Evolutionary conservation across 2,797 vertebrate species (phyloP), one percentile per base, ranked within the genome.

Genomic region (Liparis tanakae): DNA sequence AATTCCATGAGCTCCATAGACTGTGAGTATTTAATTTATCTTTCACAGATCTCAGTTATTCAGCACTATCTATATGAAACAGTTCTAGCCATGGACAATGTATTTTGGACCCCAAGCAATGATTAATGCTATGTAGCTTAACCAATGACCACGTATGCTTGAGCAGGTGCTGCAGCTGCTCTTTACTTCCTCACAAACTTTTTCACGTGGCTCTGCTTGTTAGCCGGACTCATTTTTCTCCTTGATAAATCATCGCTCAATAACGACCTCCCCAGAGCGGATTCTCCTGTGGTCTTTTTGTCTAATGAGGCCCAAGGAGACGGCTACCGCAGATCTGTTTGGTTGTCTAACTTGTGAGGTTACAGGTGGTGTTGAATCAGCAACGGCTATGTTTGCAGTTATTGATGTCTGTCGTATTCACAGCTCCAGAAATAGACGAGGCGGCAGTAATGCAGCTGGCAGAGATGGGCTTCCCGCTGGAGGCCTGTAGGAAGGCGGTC

Each of bases 401-500:
- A 75, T 85, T 82, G 57, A 87, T 82, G 87, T 69, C 84, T 80
- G 59, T 79, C 44, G 4, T 46, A 41, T 87, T 72, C 75, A 30
- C 89, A 99, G 98, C 96, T 87, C 96, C 97, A 71, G 98, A 99
- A 92, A 96, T 99, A 74, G 98, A 99, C 8, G 98, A 99, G 87
- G 95, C 94, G 0, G 95, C 98, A 0, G 97, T 97, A 72, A 98
- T 99, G 98, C 98, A 99, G 85, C 94, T 99, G 93, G 98, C 97
- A 1, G 98, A 99, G 93, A 99, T 99, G 98, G 98, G 98, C 17
- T 99, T 99, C 79, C 98, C 98, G 4, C 74, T 98, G 73, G 98
- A 99, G 91, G 98, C 98, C 0, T 99, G 98, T 80, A 96, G 98
- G 87, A 99, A 99, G 88, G 97, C 98, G 0, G 97, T 99, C 61